Evolutionary conservation across 2,888 invertebrate species (phyloP).

Genomic region (Lithophane socia): DNA sequence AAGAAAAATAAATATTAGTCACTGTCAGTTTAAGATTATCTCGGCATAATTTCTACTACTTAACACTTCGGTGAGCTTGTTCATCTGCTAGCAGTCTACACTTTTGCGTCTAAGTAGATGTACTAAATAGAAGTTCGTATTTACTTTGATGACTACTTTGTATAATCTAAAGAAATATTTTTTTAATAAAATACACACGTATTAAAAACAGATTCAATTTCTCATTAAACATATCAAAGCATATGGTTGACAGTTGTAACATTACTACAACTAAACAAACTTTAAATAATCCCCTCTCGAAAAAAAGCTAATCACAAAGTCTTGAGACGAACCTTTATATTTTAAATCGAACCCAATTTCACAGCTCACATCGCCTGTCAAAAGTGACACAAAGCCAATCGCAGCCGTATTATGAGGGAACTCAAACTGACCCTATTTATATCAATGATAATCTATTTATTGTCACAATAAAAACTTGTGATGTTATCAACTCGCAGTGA

Average conservation of each 20-base stretch:
- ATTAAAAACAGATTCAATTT: conserved; percentile 60
- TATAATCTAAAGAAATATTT: neutral
- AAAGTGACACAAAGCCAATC: conserved; percentile 88
- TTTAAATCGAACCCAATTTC: conserved; percentile 89
- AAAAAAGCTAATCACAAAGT: conserved; percentile 83
- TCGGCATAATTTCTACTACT: conserved; percentile 51
- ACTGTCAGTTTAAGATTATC: conserved; percentile 46
- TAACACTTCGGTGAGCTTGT: conserved; percentile 50
- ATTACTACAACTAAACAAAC: conserved; percentile 86
- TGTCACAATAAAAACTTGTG: conserved; percentile 89
- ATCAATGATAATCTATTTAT: conserved; percentile 90
- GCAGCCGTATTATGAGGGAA: conserved; percentile 86
- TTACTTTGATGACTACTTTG: neutral
- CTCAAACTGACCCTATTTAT: conserved; percentile 89
- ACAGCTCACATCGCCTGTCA: conserved; percentile 90
- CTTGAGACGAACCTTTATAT: conserved; percentile 87
- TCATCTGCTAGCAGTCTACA: conserved; percentile 12
- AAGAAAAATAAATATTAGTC: conserved; percentile 59
- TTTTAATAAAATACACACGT: neutral
- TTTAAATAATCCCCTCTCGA: conserved; percentile 84
- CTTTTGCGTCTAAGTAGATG: conserved; percentile 17
- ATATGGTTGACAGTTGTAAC: conserved; percentile 74
- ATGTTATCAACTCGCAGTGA: conserved; percentile 87
- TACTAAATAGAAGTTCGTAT: neutral
- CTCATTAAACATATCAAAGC: conserved; percentile 67